These are phyloP conservation scores for Anthopleura sola DNA, from an alignment of 64 coral and sea anemone genomes.

Conservation along the genomic window DNA sequence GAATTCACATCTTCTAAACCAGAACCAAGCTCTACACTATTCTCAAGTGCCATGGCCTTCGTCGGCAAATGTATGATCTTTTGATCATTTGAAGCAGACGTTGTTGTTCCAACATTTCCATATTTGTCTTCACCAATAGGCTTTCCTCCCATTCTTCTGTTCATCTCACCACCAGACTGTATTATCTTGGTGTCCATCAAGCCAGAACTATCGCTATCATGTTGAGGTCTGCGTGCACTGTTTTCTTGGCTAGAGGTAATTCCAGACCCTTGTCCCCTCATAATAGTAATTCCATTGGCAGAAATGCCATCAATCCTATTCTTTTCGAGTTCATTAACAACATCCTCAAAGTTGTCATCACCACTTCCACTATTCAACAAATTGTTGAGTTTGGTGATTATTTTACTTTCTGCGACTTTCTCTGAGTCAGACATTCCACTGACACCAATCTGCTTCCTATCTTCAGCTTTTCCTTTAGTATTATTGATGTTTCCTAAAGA, in stretches of 20 bases:
- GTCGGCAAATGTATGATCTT: neutral
- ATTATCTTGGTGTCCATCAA: neutral
- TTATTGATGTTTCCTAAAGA: neutral
- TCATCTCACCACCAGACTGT: neutral
- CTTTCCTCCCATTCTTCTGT: too few relatives aligned
- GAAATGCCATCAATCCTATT: neutral
- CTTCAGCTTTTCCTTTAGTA: neutral
- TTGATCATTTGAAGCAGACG: neutral
- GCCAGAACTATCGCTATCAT: neutral
- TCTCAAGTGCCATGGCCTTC: too few relatives aligned
- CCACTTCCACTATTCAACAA: neutral
- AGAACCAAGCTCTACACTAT: neutral
- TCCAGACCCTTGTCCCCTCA: neutral
- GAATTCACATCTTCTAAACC: neutral
- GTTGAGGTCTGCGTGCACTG: neutral
- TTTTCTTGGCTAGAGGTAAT: neutral
- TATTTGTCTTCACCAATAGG: too few relatives aligned
- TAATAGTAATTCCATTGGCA: neutral
- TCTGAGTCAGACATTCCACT: neutral
- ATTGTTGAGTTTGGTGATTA: neutral
- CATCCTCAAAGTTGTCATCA: neutral
- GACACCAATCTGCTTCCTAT: neutral
- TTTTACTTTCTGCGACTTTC: neutral
- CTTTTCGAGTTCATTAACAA: neutral
- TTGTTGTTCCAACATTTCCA: neutral